A percentile compares a stretch with the other conserved stretches of the same genome.
These are phyloP conservation scores for Hestina assimilis DNA, from an alignment of 1,140 invertebrate genomes.

Conservation along the genomic window DNA sequence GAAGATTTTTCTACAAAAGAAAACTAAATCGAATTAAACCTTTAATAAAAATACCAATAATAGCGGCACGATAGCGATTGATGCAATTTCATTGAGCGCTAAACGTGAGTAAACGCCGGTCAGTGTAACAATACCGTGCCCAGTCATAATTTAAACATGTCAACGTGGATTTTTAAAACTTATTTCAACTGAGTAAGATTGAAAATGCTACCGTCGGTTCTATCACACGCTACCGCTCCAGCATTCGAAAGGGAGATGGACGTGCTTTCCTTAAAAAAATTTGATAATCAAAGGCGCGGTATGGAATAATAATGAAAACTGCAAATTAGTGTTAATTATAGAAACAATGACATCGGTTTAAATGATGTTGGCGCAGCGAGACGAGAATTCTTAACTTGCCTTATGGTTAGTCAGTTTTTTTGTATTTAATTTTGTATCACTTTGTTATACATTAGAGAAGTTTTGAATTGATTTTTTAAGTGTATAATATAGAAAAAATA, in stretches of 20 bases:
- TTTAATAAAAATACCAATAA: constrained; percentile 69
- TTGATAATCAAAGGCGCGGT: constrained; percentile 59
- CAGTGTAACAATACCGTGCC: constrained; percentile 43
- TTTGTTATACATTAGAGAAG: neutral
- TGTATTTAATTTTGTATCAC: neutral
- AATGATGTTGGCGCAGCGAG: constrained; percentile 53
- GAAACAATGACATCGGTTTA: constrained; percentile 64
- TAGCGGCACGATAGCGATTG: constrained; percentile 64
- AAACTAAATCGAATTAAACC: constrained; percentile 58
- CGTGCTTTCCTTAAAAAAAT: constrained; percentile 53
- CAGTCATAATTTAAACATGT: constrained; percentile 36
- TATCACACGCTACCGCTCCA: constrained; percentile 20
- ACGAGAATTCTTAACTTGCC: constrained; percentile 53
- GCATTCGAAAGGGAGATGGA: constrained; percentile 55
- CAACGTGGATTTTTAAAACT: constrained; percentile 31
- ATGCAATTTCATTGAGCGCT: constrained; percentile 71
- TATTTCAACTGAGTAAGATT: constrained; percentile 35
- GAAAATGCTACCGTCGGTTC: constrained; percentile 22
- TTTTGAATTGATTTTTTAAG: neutral
- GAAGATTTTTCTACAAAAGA: constrained; percentile 40
- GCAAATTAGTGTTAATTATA: constrained; percentile 74
- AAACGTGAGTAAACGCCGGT: constrained; percentile 69
- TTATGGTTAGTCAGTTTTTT: constrained; percentile 23
- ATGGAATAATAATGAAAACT: constrained; percentile 68
- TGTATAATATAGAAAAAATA: neutral